These are phyloP conservation scores for Nasonovia ribisnigri DNA, from an alignment of 2,888 invertebrate genomes.

Conservation along the genomic window DNA sequence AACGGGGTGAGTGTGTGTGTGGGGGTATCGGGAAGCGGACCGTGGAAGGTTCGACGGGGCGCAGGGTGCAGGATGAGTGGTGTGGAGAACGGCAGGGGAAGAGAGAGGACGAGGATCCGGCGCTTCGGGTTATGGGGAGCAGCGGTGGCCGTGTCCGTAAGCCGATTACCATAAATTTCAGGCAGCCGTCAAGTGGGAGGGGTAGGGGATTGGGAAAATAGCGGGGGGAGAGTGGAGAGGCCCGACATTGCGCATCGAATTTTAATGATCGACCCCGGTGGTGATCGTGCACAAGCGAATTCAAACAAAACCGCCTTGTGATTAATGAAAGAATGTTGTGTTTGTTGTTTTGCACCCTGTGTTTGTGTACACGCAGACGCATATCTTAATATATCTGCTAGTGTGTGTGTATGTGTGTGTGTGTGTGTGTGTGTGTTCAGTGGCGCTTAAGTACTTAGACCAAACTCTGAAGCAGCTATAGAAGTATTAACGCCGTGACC, in stretches of 20 bases:
- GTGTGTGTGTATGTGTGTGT: too few relatives aligned
- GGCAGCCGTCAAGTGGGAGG: not conserved
- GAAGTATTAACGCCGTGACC: slow-evolving; percentile 9
- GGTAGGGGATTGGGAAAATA: not conserved
- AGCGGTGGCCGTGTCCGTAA: slow-evolving; percentile 34
- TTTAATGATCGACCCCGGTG: slow-evolving; percentile 55
- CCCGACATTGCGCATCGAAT: slow-evolving; percentile 53
- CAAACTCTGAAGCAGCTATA: not conserved
- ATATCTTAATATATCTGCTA: too few relatives aligned
- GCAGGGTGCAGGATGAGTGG: not conserved
- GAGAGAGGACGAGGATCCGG: slow-evolving; percentile 10
- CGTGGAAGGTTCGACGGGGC: not conserved
- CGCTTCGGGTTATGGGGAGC: not conserved
- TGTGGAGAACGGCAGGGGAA: not conserved
- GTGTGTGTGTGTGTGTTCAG: not conserved
- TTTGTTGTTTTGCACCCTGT: not conserved
- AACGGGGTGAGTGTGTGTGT: too few relatives aligned
- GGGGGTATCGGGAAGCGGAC: not conserved
- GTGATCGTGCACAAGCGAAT: slow-evolving; percentile 46
- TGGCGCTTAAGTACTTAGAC: not conserved
- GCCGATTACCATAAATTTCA: slow-evolving; percentile 65
- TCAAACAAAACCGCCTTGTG: slow-evolving; percentile 44
- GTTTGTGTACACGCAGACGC: not conserved
- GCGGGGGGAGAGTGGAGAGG: not conserved
- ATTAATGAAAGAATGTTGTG: slow-evolving; percentile 51